A percentile compares a stretch with the other conserved stretches of the same genome.
Conservation (phyloP, 1,140 invertebrate species). For the Phymastichus coffea region DNA sequence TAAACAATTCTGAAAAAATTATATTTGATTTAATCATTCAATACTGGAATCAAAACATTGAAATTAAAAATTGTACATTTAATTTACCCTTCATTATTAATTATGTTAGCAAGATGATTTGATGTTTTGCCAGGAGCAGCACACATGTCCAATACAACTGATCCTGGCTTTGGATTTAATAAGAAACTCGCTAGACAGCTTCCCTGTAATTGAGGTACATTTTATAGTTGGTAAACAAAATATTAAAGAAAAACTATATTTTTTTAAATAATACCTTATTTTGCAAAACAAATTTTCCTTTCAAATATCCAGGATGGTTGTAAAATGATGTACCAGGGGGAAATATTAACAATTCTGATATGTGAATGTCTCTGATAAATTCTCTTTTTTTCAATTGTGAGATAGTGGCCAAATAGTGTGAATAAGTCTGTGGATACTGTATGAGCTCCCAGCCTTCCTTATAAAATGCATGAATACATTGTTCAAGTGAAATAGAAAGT, state of each 20-base stretch:
- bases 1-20: slow-evolving; percentile 66
- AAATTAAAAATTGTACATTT: slow-evolving; percentile 4
- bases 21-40: not conserved
- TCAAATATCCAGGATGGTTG: slow-evolving; percentile 65
- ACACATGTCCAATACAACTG: slow-evolving; percentile 85
- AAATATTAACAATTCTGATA: slow-evolving; percentile 83
- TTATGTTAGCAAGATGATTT: slow-evolving; percentile 80
- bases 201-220: slow-evolving; percentile 63
- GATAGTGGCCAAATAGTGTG: slow-evolving; percentile 64
- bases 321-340: slow-evolving; percentile 69
- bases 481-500: slow-evolving; percentile 66
- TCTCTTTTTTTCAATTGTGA: slow-evolving; percentile 62
- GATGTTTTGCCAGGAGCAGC: slow-evolving; percentile 97
- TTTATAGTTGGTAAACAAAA: not conserved
- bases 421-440: slow-evolving; percentile 50
- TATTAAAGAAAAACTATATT: slow-evolving; percentile 18
- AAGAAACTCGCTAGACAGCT: slow-evolving; percentile 83
- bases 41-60: not conserved
- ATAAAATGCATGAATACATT: slow-evolving; percentile 65
- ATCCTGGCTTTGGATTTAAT: slow-evolving; percentile 68
- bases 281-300: slow-evolving; percentile 79
- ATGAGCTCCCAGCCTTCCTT: slow-evolving; percentile 67
- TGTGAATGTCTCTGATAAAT: slow-evolving; percentile 80
- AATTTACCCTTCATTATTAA: slow-evolving; percentile 72
- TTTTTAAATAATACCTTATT: slow-evolving; percentile 74